Conservation (phyloP, 64 coral and sea anemone species). For the Dendrophyllia cribrosa region DNA sequence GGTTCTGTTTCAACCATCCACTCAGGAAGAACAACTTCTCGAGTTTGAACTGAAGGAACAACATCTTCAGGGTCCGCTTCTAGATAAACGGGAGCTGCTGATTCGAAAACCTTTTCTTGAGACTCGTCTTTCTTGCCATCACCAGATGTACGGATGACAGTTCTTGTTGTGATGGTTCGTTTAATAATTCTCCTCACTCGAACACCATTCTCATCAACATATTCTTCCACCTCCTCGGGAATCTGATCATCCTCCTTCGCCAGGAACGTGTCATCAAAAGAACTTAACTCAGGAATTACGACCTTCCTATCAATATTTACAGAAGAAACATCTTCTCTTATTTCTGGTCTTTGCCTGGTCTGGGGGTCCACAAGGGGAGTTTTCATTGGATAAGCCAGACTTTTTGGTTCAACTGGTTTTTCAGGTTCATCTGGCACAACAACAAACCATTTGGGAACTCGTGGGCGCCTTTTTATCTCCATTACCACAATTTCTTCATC, state of each 20-base stretch:
- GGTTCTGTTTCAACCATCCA: conserved; percentile 13
- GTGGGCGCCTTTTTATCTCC: conserved; percentile 6
- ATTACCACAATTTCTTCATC: conserved; percentile 23
- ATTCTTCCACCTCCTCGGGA: conserved; percentile 48
- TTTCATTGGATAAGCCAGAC: background rate
- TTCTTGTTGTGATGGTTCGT: conserved; percentile 50
- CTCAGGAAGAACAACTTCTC: conserved; percentile 4
- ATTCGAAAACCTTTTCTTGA: background rate
- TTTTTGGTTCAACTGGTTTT: background rate
- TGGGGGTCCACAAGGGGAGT: background rate
- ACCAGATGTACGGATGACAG: conserved; percentile 8
- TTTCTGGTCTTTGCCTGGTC: background rate
- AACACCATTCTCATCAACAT: conserved; percentile 54
- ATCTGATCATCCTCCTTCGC: background rate
- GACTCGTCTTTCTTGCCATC: background rate
- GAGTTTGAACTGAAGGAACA: background rate
- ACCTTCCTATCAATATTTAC: background rate
- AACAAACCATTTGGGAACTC: conserved; percentile 12
- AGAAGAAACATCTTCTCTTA: background rate
- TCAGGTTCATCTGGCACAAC: background rate
- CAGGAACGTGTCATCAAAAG: background rate
- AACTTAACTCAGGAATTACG: background rate
- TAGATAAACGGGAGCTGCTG: conserved; percentile 21
- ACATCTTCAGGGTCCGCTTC: background rate
- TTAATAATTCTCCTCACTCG: conserved; percentile 53